Evolutionary conservation across 2,888 invertebrate genomes (phyloP).

Genomic region (Cataglyphis cursor): DNA sequence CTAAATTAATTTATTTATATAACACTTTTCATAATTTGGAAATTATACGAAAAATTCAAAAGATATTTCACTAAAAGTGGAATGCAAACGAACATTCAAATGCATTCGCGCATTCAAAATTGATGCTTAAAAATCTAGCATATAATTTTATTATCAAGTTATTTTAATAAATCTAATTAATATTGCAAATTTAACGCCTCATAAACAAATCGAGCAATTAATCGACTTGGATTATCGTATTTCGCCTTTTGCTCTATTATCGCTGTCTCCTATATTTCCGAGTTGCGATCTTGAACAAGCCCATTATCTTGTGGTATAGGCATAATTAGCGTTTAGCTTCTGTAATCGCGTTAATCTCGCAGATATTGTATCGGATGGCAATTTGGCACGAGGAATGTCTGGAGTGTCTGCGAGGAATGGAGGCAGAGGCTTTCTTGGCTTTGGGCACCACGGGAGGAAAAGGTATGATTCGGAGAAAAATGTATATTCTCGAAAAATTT

Average conservation of each 20-base stretch:
- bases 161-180: neutral
- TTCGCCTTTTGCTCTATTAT: neutral
- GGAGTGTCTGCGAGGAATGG: constrained; percentile 85
- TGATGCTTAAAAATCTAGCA: neutral
- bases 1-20: neutral
- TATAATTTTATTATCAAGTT: neutral
- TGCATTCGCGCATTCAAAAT: neutral
- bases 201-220: neutral
- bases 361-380: constrained; percentile 83
- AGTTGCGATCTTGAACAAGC: neutral
- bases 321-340: constrained; percentile 28
- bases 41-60: neutral
- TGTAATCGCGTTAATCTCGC: constrained; percentile 1
- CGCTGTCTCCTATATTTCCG: neutral
- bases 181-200: neutral
- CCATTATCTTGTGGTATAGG: neutral
- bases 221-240: neutral
- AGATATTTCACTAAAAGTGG: neutral
- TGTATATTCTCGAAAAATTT: neutral
- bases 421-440: constrained; percentile 84
- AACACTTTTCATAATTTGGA: neutral
- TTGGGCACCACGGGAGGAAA: constrained; percentile 85
- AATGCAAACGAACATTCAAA: neutral
- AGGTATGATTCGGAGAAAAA: too few species aligned
- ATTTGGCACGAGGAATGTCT: constrained; percentile 83